Conservation (phyloP, 2,797 vertebrate genomes). For the Allobates femoralis region DNA sequence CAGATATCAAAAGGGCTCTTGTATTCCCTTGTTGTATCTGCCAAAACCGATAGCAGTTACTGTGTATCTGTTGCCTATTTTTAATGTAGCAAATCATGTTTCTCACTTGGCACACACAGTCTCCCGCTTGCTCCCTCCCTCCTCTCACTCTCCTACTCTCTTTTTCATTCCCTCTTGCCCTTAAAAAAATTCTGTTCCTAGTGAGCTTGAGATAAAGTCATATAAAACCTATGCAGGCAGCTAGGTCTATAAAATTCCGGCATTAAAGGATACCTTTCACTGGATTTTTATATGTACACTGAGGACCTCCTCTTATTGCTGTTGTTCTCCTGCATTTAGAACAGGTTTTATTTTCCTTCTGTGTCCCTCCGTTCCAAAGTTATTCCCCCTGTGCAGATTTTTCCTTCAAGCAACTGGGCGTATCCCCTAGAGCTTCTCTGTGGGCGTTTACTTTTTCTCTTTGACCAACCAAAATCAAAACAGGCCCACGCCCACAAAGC, state of each 20-base stretch:
- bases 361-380: too few relatives aligned
- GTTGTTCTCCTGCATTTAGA: too few relatives aligned
- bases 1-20: constrained; percentile 55
- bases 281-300: too few relatives aligned
- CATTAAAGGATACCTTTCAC: too few relatives aligned
- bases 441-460: too few relatives aligned
- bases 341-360: too few relatives aligned
- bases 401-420: too few relatives aligned
- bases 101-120: constrained; percentile 40
- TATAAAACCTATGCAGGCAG: neutral
- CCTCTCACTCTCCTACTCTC: neutral
- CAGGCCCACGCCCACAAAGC: too few relatives aligned
- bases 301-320: too few relatives aligned
- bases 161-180: neutral
- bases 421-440: too few relatives aligned
- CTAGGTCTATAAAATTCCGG: neutral
- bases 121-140: neutral
- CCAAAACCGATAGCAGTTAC: constrained; percentile 56
- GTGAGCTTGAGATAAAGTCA: neutral
- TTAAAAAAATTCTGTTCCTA: neutral
- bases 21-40: constrained; percentile 56
- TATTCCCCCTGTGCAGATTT: too few relatives aligned
- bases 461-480: too few relatives aligned
- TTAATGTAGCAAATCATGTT: constrained; percentile 54
- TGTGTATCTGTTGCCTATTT: constrained; percentile 56